Evolutionary conservation across 2,797 vertebrate genomes (phyloP).

Genomic region (Alca torda): DNA sequence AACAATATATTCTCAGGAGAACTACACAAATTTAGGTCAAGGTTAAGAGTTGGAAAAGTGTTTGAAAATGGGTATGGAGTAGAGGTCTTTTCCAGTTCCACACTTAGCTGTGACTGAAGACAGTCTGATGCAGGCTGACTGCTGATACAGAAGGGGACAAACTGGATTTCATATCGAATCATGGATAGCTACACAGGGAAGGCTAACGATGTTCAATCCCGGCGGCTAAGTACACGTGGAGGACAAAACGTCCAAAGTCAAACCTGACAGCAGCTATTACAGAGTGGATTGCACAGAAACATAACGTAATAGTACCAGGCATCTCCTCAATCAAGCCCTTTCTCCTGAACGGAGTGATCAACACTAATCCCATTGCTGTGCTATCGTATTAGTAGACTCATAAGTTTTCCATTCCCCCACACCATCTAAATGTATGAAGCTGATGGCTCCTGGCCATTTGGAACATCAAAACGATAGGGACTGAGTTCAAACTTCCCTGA

Average conservation of each 20-base stretch:
- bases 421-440: neutral
- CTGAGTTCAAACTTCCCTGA: neutral
- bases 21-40: neutral
- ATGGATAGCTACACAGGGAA: neutral
- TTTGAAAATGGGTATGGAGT: neutral
- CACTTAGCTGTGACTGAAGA: neutral
- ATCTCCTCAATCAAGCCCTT: neutral
- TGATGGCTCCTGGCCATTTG: neutral
- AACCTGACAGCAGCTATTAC: neutral
- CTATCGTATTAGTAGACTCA: neutral
- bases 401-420: neutral
- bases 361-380: neutral
- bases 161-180: neutral
- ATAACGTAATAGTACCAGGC: neutral
- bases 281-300: neutral
- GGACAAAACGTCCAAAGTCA: constrained; percentile 12
- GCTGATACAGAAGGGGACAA: neutral
- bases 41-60: neutral
- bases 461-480: neutral
- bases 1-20: neutral
- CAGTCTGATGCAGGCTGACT: neutral
- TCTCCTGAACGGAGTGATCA: neutral
- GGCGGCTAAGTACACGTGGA: fast-evolving
- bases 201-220: neutral
- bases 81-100: neutral